Conservation (phyloP, 2,888 invertebrate genomes). For the Orchesella flavescens region DNA sequence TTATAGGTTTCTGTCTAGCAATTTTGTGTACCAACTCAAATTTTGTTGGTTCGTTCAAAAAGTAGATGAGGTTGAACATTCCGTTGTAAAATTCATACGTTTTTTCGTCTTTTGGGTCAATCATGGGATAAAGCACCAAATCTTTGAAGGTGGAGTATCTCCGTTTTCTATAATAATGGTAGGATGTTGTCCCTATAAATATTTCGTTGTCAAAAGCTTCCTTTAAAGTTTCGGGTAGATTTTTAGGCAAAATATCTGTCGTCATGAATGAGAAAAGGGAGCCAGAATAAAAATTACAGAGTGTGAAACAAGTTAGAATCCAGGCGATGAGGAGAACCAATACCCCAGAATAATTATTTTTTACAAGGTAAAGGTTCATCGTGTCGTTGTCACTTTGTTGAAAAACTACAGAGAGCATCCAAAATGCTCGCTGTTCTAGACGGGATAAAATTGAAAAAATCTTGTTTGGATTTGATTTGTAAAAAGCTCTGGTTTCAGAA, state of each 20-base stretch:
- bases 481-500: too few species aligned
- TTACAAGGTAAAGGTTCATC: neutral
- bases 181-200: conserved; percentile 34
- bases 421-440: conserved; percentile 11
- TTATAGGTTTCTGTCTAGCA: neutral
- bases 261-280: conserved; percentile 48
- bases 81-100: neutral
- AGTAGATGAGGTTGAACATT: conserved; percentile 1
- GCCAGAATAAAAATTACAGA: conserved; percentile 46
- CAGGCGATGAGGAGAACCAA: conserved; percentile 5
- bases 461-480: too few species aligned
- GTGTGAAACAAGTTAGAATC: conserved; percentile 20
- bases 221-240: conserved; percentile 34
- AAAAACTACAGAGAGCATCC: conserved; percentile 20
- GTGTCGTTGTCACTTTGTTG: conserved; percentile 35
- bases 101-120: neutral
- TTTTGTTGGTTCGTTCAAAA: conserved; percentile 35
- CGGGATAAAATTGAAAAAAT: neutral
- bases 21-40: conserved; percentile 43
- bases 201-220: neutral
- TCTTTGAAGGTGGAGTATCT: conserved; percentile 28
- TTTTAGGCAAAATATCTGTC: conserved; percentile 22
- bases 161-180: neutral
- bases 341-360: neutral
- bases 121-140: conserved; percentile 11